These are phyloP conservation scores for Ciconia nigra DNA, from an alignment of 2,797 vertebrate species.

Conservation along the genomic window DNA sequence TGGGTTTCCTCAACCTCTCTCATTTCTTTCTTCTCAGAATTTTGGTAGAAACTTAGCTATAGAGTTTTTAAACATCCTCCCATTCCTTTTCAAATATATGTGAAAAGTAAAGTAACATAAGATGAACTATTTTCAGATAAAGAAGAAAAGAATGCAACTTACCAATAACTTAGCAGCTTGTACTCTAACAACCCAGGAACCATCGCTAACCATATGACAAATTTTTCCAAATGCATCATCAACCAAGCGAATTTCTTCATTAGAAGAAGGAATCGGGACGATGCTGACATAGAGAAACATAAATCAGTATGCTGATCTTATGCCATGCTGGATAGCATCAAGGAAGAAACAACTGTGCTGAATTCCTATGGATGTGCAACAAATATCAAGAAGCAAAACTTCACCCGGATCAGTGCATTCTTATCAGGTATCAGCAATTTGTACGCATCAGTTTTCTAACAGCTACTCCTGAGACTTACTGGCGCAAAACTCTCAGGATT, in stretches of 20 bases:
- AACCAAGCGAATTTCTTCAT: constrained; percentile 94
- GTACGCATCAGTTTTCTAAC: neutral
- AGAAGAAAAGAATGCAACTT: constrained; percentile 45
- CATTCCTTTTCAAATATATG: neutral
- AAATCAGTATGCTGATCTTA: neutral
- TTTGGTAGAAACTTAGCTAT: neutral
- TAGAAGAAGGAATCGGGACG: constrained; percentile 95
- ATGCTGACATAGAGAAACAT: constrained; percentile 77
- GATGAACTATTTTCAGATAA: neutral
- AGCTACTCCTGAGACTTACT: neutral
- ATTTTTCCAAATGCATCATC: constrained; percentile 97
- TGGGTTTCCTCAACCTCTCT: neutral
- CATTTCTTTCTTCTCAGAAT: neutral
- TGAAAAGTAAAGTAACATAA: neutral
- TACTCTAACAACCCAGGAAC: constrained; percentile 95
- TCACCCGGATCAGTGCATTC: accelerated
- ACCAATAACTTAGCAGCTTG: constrained; percentile 96
- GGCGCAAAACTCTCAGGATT: neutral
- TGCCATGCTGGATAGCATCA: neutral
- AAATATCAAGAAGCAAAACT: neutral
- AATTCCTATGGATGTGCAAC: neutral
- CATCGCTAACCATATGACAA: constrained; percentile 97
- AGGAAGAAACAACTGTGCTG: neutral
- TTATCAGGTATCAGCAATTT: neutral
- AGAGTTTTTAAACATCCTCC: neutral